phyloP scores from a whole-genome alignment of 1,140 invertebrate genomes.

The Drosophila pandora region DNA sequence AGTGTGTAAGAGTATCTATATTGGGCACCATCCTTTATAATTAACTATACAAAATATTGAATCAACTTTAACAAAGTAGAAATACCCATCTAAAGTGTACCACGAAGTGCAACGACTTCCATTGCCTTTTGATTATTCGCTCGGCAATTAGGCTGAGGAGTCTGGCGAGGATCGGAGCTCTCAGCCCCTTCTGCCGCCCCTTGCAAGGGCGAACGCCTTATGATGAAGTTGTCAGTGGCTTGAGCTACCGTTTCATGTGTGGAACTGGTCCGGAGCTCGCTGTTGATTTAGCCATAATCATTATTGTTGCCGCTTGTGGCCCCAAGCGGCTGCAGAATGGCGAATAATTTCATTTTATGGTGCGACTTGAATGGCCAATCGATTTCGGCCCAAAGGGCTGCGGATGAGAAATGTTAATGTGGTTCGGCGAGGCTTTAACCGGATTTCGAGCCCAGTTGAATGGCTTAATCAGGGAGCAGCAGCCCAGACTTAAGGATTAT shows the following conservation, averaged over 20 bases:
- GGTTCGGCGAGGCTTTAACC: slow-evolving; percentile 7
- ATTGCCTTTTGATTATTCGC: slow-evolving; percentile 73
- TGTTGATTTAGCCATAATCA: slow-evolving; percentile 67
- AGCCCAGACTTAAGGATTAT: slow-evolving; percentile 18
- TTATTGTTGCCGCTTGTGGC: slow-evolving; percentile 39
- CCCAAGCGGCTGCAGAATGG: slow-evolving; percentile 31
- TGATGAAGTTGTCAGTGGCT: slow-evolving; percentile 78
- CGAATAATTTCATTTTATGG: slow-evolving; percentile 45
- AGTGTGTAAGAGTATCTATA: no score
- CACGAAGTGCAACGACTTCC: slow-evolving; percentile 20
- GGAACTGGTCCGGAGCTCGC: slow-evolving; percentile 21
- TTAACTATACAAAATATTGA: no score
- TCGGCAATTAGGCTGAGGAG: slow-evolving; percentile 63
- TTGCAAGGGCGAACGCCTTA: slow-evolving; percentile 52
- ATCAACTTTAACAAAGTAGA: neutral
- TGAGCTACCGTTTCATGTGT: slow-evolving; percentile 67
- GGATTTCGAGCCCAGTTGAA: slow-evolving; percentile 28
- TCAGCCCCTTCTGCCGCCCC: neutral
- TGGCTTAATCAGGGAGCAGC: slow-evolving; percentile 33
- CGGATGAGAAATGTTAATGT: slow-evolving; percentile 40
- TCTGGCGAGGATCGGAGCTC: slow-evolving; percentile 10
- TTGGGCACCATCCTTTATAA: no score
- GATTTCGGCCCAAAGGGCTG: slow-evolving; percentile 39
- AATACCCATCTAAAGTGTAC: slow-evolving; percentile 20
- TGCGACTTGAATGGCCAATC: slow-evolving; percentile 37